Evolutionary conservation across 2,888 invertebrate genomes (phyloP).

Genomic region (Oxystoma pomonae): DNA sequence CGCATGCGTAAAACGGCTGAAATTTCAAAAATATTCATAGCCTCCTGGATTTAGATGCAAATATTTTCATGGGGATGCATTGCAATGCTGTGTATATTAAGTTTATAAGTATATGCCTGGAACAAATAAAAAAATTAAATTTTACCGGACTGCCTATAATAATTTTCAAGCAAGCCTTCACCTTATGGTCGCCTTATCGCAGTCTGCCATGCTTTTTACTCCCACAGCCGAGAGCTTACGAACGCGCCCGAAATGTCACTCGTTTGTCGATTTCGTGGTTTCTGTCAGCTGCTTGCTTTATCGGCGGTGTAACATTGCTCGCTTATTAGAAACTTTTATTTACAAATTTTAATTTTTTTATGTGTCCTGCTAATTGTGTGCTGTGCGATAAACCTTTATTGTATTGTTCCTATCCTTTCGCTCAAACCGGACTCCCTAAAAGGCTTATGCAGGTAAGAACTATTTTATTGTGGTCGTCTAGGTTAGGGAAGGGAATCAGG

Average conservation of each 20-base stretch:
- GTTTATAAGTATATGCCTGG: too few relatives aligned
- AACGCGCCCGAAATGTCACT: constrained; percentile 35
- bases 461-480: constrained; percentile 35
- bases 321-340: constrained; percentile 47
- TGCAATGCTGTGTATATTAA: too few relatives aligned
- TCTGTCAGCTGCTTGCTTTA: constrained; percentile 68
- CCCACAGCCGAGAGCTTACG: constrained; percentile 24
- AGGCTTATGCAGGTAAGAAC: constrained; percentile 35
- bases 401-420: constrained; percentile 33
- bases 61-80: too few relatives aligned
- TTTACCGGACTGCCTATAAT: too few relatives aligned
- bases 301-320: constrained; percentile 57
- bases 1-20: too few relatives aligned
- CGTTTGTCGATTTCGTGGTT: constrained; percentile 40
- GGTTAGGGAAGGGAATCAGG: constrained; percentile 45
- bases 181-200: neutral
- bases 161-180: neutral
- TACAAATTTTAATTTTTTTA: constrained; percentile 46
- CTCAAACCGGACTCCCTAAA: constrained; percentile 28
- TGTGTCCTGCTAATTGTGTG: constrained; percentile 47
- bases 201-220: constrained; percentile 5
- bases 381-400: constrained; percentile 38
- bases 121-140: too few relatives aligned
- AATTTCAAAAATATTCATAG: too few relatives aligned
- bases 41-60: too few relatives aligned